Base-by-base conservation (phyloP, 2,113 vertebrate species). In the Oenanthe oenanthe region DNA sequence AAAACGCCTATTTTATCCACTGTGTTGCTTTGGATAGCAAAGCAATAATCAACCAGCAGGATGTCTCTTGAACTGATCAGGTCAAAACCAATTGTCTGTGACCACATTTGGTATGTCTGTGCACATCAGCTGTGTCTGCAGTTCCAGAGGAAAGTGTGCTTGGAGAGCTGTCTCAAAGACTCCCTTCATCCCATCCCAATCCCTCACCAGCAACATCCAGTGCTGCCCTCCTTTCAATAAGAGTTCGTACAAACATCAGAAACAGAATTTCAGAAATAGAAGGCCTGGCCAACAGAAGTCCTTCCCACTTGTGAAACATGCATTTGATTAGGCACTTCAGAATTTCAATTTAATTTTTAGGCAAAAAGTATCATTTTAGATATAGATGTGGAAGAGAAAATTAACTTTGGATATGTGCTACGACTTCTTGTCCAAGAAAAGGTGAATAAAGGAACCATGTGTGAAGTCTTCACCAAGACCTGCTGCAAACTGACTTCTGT, bases 161-260 rank as follows among this genome's bases (percentile, higher is more conserved):
- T 80, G 26, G 22, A 83, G 32, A 73, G 11, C 29, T 36, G 43
- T 25, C 50, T 32, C 53, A 28, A 13, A 60, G 40, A 25, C 12
- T 53, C 20, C 31, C 47, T 26, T 51, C 0, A 0, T 6, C 25
- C 19, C 60, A 50, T 10, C 67, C 51, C 74, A 68, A 36, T 36
- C 36, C 34, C 24, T 75, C 47, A 36, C 13, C 40, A 76, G 56
- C 43, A 50, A 36, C 19, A 61, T 31, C 47, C 67, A 85, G 42
- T 22, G 34, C 38, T 7, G 4, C 14, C 19, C 12, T 45, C 18
- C 19, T 74, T 65, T 94, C 63, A 32, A 0, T 32, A 73, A 40
- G 57, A 54, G 16, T 45, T 32, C 0, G 0, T 15, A 42, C 4
- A 38, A 85, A 66, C 26, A 73, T 19, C 22, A 79, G 57, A 95